Evolutionary conservation across 2,888 invertebrate species (phyloP).

Genomic region (Metellina segmentata): DNA sequence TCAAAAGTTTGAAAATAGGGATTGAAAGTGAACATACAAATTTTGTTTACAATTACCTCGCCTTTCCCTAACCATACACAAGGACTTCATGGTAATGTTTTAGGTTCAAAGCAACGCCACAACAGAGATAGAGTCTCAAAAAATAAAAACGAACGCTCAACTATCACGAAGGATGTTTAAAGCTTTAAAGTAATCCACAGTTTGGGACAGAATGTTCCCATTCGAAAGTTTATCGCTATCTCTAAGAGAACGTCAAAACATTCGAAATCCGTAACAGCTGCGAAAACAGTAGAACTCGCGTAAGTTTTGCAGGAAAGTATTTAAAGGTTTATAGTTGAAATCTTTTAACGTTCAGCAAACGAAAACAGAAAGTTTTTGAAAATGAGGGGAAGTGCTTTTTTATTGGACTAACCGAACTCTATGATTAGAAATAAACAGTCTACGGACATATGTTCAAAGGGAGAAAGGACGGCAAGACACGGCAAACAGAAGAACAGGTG

Average conservation of each 20-base stretch:
- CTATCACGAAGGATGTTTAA: not conserved
- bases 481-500: not conserved
- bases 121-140: no score
- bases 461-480: not conserved
- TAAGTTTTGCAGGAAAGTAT: not conserved
- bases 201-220: not conserved
- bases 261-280: not conserved
- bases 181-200: not conserved
- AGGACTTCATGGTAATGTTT: no score
- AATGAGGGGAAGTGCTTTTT: not conserved
- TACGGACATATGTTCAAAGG: not conserved
- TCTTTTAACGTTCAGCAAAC: not conserved
- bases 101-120: no score
- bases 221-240: not conserved
- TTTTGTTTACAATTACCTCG: no score
- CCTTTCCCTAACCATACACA: no score
- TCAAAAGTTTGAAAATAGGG: no score
- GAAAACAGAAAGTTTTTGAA: not conserved
- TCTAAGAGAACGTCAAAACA: not conserved
- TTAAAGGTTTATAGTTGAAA: not conserved
- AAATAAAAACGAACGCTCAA: no score
- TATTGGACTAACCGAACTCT: no score
- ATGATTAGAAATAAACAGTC: not conserved
- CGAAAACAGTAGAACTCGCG: not conserved
- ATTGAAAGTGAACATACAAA: no score